Evolutionary conservation across 1,140 invertebrate genomes (phyloP), one percentile per base, ranked within the genome.

Genomic region (Lysiphlebus fabarum): DNA sequence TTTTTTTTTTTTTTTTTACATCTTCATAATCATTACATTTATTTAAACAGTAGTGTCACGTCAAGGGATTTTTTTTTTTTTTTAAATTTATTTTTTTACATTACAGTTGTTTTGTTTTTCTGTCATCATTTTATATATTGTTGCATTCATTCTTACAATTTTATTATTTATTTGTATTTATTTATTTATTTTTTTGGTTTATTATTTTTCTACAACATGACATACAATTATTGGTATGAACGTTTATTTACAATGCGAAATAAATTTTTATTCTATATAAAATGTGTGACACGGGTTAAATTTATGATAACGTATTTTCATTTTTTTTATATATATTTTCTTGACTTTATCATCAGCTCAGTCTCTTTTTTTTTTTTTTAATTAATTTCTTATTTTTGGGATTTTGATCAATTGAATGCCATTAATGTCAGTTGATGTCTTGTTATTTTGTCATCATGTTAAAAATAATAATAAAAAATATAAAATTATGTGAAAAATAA

Each of bases 31-130:
- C 62, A 64, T 70, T 74, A 74, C 72, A 74, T 74, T 72, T 72
- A 74, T 74, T 74, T 68, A 74, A 74, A 74, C 72, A 72, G 67
- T 70, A 69, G 67, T 60, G 53, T 66, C 70, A 71, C 70, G 70
- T 70, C 69, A 69, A 73, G 70, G 68, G 64, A 68, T 72, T 70
- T 69, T 65, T 69, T 68, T 63, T 62, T n/a, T n/a, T n/a, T n/a
- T n/a, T n/a, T n/a, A n/a, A n/a, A n/a, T n/a, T n/a, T n/a, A n/a
- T n/a, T n/a, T n/a, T 55, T 61, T 53, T 53, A 64, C 55, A 60
- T 55, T 64, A 56, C 43, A 45, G 37, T 62, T 7, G 48, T 55
- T 55, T 38, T 26, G 45, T 40, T 36, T 50, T 45, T 50, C 12
- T 26, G 37, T 47, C 48, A n/a, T 49, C 49, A 37, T 69, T 68